These are phyloP conservation scores for Trematomus bernacchii DNA, from an alignment of 2,797 vertebrate genomes.

Conservation along the genomic window DNA sequence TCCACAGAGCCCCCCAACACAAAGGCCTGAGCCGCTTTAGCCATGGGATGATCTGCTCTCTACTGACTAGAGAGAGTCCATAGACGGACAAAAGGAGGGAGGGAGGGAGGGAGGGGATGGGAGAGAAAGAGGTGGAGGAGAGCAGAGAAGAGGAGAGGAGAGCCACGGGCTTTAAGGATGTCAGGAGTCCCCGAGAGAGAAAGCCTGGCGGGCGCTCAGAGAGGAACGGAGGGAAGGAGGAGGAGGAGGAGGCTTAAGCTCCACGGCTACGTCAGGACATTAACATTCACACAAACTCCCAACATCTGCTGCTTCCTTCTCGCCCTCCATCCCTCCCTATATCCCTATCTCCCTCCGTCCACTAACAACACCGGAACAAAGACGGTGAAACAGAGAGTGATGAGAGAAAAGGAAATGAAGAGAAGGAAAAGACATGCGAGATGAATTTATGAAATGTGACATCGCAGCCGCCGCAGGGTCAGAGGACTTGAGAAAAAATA, in stretches of 20 bases:
- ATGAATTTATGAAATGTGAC: constrained; percentile 28
- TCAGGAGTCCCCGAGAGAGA: constrained; percentile 90
- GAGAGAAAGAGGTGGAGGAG: constrained; percentile 73
- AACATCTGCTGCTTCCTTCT: constrained; percentile 93
- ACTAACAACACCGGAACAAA: constrained; percentile 72
- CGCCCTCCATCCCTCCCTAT: constrained; percentile 69
- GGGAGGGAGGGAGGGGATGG: constrained; percentile 74
- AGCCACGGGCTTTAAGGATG: constrained; percentile 92
- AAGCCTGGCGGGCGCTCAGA: constrained; percentile 86
- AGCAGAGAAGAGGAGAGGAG: constrained; percentile 74
- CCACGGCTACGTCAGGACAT: constrained; percentile 90
- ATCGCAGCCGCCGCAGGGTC: constrained; percentile 39
- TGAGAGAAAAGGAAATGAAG: constrained; percentile 30
- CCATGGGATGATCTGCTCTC: constrained; percentile 98
- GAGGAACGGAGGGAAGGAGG: constrained; percentile 82
- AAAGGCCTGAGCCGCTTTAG: constrained; percentile 98
- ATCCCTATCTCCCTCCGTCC: constrained; percentile 69
- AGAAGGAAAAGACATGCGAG: constrained; percentile 14
- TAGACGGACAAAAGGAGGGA: constrained; percentile 89
- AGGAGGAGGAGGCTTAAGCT: constrained; percentile 89
- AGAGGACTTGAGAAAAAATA: constrained; percentile 14
- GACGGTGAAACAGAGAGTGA: constrained; percentile 40
- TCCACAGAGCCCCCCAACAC: constrained; percentile 96
- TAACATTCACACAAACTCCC: constrained; percentile 97
- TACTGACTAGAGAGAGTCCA: constrained; percentile 99